Evolutionary conservation across 2,797 vertebrate genomes (phyloP).

Genomic region (Dermochelys coriacea): DNA sequence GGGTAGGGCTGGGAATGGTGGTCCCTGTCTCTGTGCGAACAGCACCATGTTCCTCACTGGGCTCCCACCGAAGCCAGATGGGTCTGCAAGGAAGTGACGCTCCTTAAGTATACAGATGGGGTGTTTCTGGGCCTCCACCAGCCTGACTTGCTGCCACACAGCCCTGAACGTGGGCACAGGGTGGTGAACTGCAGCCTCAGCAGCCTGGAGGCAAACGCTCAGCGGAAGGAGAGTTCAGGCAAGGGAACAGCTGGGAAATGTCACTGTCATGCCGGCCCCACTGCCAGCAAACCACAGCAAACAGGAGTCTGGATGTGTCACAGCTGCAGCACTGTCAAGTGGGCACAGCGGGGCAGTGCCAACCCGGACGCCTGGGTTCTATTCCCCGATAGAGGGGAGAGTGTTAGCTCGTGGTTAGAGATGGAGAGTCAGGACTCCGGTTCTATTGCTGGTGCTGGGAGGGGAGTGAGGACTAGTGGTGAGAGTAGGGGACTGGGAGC

Average conservation of each 20-base stretch:
- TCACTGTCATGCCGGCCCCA: not conserved
- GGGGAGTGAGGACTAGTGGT: not conserved
- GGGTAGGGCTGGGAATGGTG: too few relatives aligned
- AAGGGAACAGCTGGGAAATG: not conserved
- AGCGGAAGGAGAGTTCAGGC: not conserved
- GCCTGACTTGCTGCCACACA: not conserved
- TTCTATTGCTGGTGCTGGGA: not conserved
- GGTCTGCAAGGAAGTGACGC: not conserved
- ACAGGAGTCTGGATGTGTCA: not conserved
- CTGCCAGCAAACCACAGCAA: not conserved
- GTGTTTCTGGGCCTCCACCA: not conserved
- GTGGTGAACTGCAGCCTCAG: not conserved
- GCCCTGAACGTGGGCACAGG: too few relatives aligned
- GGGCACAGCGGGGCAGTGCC: not conserved
- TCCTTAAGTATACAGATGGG: not conserved
- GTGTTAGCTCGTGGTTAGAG: not conserved
- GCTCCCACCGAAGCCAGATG: too few relatives aligned
- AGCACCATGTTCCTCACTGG: too few relatives aligned
- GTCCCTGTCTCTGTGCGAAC: not conserved
- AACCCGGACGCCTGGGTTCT: not conserved
- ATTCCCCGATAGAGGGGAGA: not conserved
- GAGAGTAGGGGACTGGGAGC: not conserved
- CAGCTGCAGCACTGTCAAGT: not conserved
- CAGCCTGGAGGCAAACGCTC: not conserved
- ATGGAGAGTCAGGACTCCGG: not conserved